Evolutionary conservation across 2,113 vertebrate species (phyloP).

Genomic region (Egretta garzetta): DNA sequence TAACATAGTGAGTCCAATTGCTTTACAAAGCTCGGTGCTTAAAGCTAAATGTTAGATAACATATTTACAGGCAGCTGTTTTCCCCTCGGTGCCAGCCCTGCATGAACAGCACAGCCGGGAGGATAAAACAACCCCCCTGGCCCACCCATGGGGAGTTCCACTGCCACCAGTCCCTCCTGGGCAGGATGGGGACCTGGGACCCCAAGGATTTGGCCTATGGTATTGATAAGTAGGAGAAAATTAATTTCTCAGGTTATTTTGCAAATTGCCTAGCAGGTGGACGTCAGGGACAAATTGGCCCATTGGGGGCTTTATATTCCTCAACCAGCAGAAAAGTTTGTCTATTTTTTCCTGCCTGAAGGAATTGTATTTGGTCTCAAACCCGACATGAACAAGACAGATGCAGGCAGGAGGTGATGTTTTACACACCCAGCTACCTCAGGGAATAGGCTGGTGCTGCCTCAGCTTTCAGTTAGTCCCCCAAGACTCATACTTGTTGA

Average conservation of each 20-base stretch:
- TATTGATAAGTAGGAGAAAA: not conserved
- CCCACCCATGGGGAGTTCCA: not conserved
- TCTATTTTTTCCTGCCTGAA: not conserved
- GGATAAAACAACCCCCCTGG: not conserved
- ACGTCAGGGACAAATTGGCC: not conserved
- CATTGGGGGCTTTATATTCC: not conserved
- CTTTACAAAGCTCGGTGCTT: not conserved
- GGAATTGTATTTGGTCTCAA: not conserved
- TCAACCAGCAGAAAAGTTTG: not conserved
- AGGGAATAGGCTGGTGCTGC: not conserved
- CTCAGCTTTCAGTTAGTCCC: not conserved
- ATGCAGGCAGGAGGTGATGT: not conserved
- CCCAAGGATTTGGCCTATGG: not conserved
- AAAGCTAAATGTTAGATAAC: not conserved
- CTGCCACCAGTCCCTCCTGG: not conserved
- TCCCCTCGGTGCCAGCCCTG: not conserved
- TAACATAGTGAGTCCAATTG: not conserved
- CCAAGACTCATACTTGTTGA: not conserved
- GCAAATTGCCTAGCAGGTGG: not conserved
- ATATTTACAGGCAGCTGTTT: not conserved
- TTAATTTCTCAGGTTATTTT: not conserved
- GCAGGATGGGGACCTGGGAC: not conserved
- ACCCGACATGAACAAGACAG: not conserved
- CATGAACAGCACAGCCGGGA: accelerated
- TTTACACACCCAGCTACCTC: not conserved